Base-by-base conservation (phyloP, 2,113 vertebrate species). In the Planiliza haematocheilus region DNA sequence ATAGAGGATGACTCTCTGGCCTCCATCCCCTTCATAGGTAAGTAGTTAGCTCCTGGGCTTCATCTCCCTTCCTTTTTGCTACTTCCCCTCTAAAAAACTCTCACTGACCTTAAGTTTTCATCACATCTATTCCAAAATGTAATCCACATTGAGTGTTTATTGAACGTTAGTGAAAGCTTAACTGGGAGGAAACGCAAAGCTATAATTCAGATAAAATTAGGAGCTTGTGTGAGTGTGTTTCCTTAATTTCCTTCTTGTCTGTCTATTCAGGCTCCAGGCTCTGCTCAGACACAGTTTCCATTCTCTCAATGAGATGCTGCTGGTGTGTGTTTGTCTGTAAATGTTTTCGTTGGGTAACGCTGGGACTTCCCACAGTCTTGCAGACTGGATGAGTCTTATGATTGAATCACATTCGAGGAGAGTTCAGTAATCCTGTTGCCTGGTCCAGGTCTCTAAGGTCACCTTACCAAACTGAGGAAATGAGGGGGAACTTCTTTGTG, bases 1-100 rank as follows among this genome's bases (percentile, higher is more conserved):
- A 78, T 94, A 16, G 94, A 97, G 0, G 96, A 98, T 41, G 97
- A 98, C 83, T 97, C 97, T 0, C 89, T 99, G 90, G 97, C 98
- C 0, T 98, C 96, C 70, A 99, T 99, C 76, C 98, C 98, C 21
- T 99, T 96, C 89, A 99, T 99, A 43, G 98, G 98, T 99, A 92
- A 95, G 96, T 58, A 16, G 8, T 10, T 0, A 57, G 36, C 34
- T 11, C 41, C 20, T 17, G 59, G 46, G 12, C 50, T 10, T 50
- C 38, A 7, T 43, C 58, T 46, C 0, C 11, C 48, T 16, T 37
- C 49, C 8, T n/a, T 59, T 24, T 55, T 71, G 39, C 38, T 42
- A 2, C 24, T 7, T 39, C 46, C 17, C 55, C 41, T 41, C 60
- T 36, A 8, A n/a, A 57, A 74, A 45, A 30, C 24, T 30, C 70